phyloP scores from a whole-genome alignment of 2,113 vertebrate species.

The Mus musculus region DNA sequence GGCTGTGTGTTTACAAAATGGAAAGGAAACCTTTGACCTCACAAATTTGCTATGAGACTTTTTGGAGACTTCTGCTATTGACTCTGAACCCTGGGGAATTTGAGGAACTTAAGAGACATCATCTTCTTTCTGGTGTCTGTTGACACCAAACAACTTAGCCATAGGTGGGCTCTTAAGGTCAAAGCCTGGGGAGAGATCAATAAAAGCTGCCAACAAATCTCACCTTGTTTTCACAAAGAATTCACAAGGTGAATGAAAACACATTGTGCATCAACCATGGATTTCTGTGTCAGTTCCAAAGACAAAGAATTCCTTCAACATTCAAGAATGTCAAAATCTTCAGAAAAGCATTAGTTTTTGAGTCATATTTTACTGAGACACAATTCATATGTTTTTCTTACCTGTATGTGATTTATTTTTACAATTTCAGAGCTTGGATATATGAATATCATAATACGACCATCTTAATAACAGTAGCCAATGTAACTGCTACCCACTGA shows the following conservation, averaged over 20 bases:
- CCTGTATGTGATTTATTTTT: neutral
- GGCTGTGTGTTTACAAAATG: neutral
- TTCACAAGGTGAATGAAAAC: conserved; percentile 60
- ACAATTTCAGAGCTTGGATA: neutral
- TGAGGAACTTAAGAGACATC: conserved; percentile 37
- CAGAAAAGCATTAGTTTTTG: neutral
- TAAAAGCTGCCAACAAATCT: conserved; percentile 52
- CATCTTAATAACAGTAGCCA: neutral
- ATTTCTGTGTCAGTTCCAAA: neutral
- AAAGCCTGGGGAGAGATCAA: conserved; percentile 64
- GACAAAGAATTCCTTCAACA: neutral
- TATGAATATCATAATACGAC: neutral
- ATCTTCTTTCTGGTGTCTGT: conserved; percentile 27
- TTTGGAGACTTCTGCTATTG: conserved; percentile 5
- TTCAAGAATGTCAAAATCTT: neutral
- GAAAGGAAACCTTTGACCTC: neutral
- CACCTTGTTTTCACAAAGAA: conserved; percentile 50
- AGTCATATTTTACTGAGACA: neutral
- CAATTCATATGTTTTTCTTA: neutral
- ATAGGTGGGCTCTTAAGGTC: conserved; percentile 19
- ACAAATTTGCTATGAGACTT: neutral
- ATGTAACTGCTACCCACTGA: neutral
- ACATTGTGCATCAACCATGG: conserved; percentile 12
- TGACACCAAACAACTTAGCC: conserved; percentile 63
- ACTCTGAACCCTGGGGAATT: neutral